A percentile compares a stretch with the other conserved stretches of the same genome.
phyloP scores from a whole-genome alignment of 2,113 vertebrate species.

The Gnathonemus longibarbis region DNA sequence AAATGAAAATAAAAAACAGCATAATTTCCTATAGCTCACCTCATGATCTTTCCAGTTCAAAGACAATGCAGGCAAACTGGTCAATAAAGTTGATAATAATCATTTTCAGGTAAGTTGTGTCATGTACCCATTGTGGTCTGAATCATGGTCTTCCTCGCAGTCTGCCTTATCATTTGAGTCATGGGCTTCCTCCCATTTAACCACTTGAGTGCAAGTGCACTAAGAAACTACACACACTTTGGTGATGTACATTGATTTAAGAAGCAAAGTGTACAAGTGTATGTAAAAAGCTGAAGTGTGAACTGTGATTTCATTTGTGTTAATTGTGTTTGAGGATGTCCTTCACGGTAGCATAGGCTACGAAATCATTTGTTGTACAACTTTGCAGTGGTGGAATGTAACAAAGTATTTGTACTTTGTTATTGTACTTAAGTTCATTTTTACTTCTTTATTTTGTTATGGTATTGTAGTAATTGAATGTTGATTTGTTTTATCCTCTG shows the following conservation, averaged over 20 bases:
- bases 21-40: background rate
- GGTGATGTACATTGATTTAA: background rate
- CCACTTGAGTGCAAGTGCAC: background rate
- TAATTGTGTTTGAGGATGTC: background rate
- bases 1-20: background rate
- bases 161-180: background rate
- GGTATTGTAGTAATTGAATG: no score
- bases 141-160: background rate
- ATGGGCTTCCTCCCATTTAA: background rate
- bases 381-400: background rate
- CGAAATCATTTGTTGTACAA: background rate
- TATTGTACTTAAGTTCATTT: no score
- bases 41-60: background rate
- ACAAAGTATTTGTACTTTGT: no score
- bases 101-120: background rate
- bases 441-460: no score
- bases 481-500: no score
- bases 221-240: background rate
- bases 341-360: background rate
- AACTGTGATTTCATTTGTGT: background rate
- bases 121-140: background rate
- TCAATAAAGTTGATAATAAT: background rate
- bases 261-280: background rate
- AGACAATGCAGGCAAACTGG: background rate
- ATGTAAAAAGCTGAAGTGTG: background rate